phyloP scores from a whole-genome alignment of 2,113 vertebrate species.

The Hippocampus abdominalis region DNA sequence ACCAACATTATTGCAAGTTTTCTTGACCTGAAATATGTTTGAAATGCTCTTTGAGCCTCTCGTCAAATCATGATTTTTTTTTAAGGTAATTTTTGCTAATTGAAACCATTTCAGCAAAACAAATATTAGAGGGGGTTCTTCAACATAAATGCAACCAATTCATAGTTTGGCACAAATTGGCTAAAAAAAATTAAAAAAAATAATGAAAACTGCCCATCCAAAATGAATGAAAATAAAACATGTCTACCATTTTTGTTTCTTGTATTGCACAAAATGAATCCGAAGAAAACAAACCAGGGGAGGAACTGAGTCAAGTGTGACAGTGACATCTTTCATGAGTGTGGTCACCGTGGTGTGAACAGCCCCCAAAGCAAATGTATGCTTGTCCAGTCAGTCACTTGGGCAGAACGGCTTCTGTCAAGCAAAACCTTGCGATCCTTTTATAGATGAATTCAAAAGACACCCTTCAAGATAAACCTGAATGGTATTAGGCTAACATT shows the following conservation, averaged over 20 bases:
- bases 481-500: neutral
- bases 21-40: no score
- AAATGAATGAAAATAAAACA: neutral
- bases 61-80: no score
- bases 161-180: no score
- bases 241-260: neutral
- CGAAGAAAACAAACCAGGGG: conserved; percentile 25
- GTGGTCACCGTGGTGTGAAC: conserved; percentile 55
- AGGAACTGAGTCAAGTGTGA: conserved; percentile 50
- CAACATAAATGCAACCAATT: no score
- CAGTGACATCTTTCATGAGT: conserved; percentile 31
- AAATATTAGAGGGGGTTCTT: no score
- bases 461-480: neutral
- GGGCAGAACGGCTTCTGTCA: conserved; percentile 45
- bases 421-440: neutral
- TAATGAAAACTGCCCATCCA: neutral
- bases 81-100: no score
- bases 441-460: neutral
- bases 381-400: conserved; percentile 42
- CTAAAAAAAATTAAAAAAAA: no score
- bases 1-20: no score
- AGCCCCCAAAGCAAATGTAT: conserved; percentile 57
- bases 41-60: no score
- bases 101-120: no score
- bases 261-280: neutral